Base-by-base conservation (phyloP, 2,797 vertebrate species). In the Alcedo quadribrachys region DNA sequence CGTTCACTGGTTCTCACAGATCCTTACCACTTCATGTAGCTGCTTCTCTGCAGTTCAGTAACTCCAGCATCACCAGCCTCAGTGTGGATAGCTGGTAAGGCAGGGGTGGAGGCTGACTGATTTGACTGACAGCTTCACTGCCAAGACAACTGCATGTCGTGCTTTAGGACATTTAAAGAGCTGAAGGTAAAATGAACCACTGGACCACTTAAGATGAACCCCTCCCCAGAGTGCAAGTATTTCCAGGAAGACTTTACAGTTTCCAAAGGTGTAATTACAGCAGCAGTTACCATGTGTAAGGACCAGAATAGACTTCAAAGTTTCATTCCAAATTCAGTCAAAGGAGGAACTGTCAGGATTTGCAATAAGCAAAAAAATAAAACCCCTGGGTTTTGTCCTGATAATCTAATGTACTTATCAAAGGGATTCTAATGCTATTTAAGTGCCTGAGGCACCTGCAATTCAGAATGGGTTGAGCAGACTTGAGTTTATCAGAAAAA, bases 1-100 rank as follows among this genome's bases (percentile, higher is more conserved):
- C 33, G 11, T 53, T 67, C 0, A 0, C 12, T 30, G 33, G 14
- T 53, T 78, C 32, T 81, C 53, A 46, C 0, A 0, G 51, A 40
- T 58, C 46, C 27, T 57, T 37, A 53, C n/a, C 24, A 20, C 43
- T 30, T 46, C 10, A 62, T 25, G 43, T 12, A 73, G 61, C 33
- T 75, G 28, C 54, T 68, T 53, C 35, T 82, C 30, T 32, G 30
- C 43, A 33, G 15, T 53, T 71, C 24, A 79, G 15, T 53, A 67
- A 18, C 17, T 66, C 25, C 50, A 60, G 54, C 5, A 7, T 27
- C 48, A 43, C 16, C 3, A 2, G 13, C 7, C 15, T 5, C 27
- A 16, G 16, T 16, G 18, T 16, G 45, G 90, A 60, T 0, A 67
- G 37, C 61, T 63, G 35, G 14, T 37, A 81, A 54, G 66, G 50